Conservation (phyloP, 1,140 invertebrate genomes). For the Ips nitidus region DNA sequence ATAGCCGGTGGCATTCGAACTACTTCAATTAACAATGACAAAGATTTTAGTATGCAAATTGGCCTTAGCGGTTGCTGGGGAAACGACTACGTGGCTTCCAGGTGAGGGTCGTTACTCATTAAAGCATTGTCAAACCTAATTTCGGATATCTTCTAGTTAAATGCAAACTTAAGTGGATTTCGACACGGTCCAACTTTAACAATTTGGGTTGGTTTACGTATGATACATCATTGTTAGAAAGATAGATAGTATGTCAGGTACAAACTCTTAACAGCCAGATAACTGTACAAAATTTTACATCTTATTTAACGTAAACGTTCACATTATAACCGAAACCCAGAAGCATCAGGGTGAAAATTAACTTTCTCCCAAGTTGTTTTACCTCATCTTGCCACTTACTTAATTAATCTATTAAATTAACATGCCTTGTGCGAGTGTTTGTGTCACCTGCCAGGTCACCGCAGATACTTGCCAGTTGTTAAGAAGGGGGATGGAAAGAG, state of each 20-base stretch:
- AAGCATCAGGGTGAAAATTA: constrained; percentile 46
- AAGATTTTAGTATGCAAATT: constrained; percentile 53
- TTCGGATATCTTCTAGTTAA: constrained; percentile 21
- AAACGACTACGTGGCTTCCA: constrained; percentile 43
- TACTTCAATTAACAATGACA: constrained; percentile 50
- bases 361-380: constrained; percentile 45
- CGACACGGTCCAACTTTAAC: too few species aligned
- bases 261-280: too few species aligned
- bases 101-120: constrained; percentile 47
- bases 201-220: too few species aligned
- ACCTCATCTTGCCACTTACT: constrained; percentile 51
- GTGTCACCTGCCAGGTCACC: constrained; percentile 45
- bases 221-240: too few species aligned
- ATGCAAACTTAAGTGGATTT: constrained; percentile 8
- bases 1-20: constrained; percentile 29
- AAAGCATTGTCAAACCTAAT: constrained; percentile 47
- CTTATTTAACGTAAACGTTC: too few species aligned
- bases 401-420: constrained; percentile 53
- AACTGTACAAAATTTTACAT: too few species aligned
- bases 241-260: too few species aligned
- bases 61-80: constrained; percentile 47
- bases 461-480: constrained; percentile 19
- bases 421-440: constrained; percentile 43
- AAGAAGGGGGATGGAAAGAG: constrained; percentile 1
- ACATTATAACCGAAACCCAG: constrained; percentile 3